Base-by-base conservation (phyloP, 2,113 vertebrate genomes). In the Zingel zingel region DNA sequence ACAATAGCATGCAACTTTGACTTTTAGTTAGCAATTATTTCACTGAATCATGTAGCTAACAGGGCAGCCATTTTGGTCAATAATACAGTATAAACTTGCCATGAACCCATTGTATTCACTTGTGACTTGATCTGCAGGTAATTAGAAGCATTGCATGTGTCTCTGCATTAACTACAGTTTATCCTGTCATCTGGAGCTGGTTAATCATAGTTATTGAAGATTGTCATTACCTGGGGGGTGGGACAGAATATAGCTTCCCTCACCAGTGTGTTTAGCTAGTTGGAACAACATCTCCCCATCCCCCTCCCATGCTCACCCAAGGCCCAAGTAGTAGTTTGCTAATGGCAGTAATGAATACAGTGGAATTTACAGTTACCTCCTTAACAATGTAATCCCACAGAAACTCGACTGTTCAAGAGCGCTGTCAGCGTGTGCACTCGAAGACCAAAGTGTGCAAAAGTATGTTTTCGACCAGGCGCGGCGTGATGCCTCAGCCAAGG, bases 231-330 rank as follows among this genome's bases (percentile, higher is more conserved):
- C 27, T 59, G 21, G 4, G 25, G 36, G 19, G 27, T 21, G 65
- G 43, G 15, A 13, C 43, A 47, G 25, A 39, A 57, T 74, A 78
- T 84, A 88, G 78, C 78, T 82, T 50, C 47, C 19, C 74, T 85
- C 57, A 23, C 4, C 74, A 61, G 50, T 73, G 61, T 79, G 69
- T 68, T 61, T 75, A 59, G 82, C 88, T 87, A 50, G 71, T 50
- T 73, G 65, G 25, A 81, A 61, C 33, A 67, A 81, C 67, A 74
- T 57, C 27, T 79, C 82, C 77, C 82, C 76, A 67, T 64, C 65
- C 79, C 85, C 82, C 64, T 86, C 57, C 57, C 85, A 65, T n/a
- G 79, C 82, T 67, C 54, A 81, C 77, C 77, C 50, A 12, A 70
- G 59, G 77, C 69, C 80, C 68, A 19, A 10, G 23, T 53, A n/a